A percentile compares a stretch with the other conserved stretches of the same genome.
These are phyloP conservation scores for Drosophila bocqueti DNA, from an alignment of 1,140 invertebrate species.

Conservation along the genomic window DNA sequence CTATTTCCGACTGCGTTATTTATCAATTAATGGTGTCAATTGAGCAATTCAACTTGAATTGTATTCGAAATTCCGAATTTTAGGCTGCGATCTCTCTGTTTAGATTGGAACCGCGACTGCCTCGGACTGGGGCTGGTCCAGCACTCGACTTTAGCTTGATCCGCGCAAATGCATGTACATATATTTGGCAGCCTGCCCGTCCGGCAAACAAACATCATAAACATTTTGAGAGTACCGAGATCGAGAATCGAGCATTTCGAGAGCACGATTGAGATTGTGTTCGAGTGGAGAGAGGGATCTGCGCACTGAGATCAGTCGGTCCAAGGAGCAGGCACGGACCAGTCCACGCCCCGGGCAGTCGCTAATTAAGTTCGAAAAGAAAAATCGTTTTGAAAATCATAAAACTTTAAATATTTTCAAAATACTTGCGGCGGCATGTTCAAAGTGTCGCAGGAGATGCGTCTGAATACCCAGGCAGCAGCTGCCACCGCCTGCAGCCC, in stretches of 20 bases:
- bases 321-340: conserved; percentile 46
- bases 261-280: conserved; percentile 29
- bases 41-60: conserved; percentile 1
- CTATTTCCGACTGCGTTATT: neutral
- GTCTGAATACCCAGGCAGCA: conserved; percentile 64
- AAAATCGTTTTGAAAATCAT: conserved; percentile 42
- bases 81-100: conserved; percentile 3
- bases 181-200: conserved; percentile 63
- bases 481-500: conserved; percentile 4
- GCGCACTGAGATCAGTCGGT: conserved; percentile 51
- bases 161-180: conserved; percentile 1
- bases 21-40: conserved; percentile 20
- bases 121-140: neutral
- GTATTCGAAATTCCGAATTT: neutral
- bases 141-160: conserved; percentile 4
- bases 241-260: conserved; percentile 43
- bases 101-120: conserved; percentile 14
- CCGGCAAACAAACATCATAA: conserved; percentile 54
- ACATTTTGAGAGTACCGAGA: conserved; percentile 38
- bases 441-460: conserved; percentile 82
- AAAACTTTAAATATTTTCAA: conserved; percentile 21
- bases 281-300: conserved; percentile 22
- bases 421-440: conserved; percentile 67
- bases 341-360: conserved; percentile 39
- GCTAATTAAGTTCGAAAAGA: conserved; percentile 37